A percentile compares a stretch with the other conserved stretches of the same genome.
Conservation (phyloP, 2,888 invertebrate species). For the Metalampra italica region DNA sequence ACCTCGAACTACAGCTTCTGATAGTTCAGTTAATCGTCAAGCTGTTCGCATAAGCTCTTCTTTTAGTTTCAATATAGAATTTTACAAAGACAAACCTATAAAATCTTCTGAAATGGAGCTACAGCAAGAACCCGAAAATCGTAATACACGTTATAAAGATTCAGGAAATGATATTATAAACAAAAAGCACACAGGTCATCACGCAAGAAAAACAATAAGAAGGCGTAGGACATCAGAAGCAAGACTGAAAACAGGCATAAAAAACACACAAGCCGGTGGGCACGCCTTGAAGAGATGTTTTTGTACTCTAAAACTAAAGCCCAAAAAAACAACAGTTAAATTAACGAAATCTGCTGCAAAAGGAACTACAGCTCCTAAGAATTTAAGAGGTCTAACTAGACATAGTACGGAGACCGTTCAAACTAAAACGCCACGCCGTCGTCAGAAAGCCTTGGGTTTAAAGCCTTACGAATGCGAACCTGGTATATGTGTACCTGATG, state of each 20-base stretch:
- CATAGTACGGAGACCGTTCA: not conserved
- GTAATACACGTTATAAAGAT: constrained; percentile 1
- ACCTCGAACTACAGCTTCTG: not conserved
- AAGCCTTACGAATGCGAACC: not conserved
- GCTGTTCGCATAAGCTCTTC: constrained; percentile 19
- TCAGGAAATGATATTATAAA: not conserved
- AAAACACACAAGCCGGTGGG: constrained; percentile 14
- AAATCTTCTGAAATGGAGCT: not conserved
- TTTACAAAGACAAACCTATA: constrained; percentile 15
- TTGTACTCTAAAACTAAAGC: constrained; percentile 29
- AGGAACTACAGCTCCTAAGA: not conserved
- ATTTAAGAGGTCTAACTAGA: not conserved
- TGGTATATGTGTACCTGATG: not conserved
- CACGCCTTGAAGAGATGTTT: constrained; percentile 33
- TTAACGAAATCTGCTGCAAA: not conserved
- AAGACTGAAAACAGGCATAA: constrained; percentile 10
- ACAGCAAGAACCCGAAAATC: not conserved
- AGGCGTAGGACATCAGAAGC: not conserved
- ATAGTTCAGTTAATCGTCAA: constrained; percentile 4
- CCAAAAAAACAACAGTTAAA: constrained; percentile 7
- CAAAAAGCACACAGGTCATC: not conserved
- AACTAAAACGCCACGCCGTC: not conserved
- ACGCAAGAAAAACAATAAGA: not conserved
- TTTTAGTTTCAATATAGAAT: constrained; percentile 26
- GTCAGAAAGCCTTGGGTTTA: not conserved